Conservation (phyloP, 2,113 vertebrate genomes). For the Oncorhynchus nerka region DNA sequence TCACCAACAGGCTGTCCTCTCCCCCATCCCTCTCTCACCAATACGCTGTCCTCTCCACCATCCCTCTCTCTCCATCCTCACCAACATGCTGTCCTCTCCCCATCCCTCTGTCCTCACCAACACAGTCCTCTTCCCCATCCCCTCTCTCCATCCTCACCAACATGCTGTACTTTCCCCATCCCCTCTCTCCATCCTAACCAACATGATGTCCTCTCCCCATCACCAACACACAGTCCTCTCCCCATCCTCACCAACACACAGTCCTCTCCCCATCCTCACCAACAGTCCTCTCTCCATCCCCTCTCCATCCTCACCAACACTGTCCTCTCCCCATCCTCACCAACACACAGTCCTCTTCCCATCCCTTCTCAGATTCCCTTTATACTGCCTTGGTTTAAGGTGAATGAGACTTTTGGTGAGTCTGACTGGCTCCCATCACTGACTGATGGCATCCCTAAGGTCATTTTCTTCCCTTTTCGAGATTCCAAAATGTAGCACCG, state of each 20-base stretch:
- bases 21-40: neutral
- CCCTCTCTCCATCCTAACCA: too few species aligned
- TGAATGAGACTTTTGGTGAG: neutral
- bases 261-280: too few species aligned
- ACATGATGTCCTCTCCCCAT: too few species aligned
- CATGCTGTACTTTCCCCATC: too few species aligned
- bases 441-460: neutral
- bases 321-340: neutral
- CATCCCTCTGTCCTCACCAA: neutral
- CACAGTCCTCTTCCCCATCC: too few species aligned
- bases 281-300: neutral
- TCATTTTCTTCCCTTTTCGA: neutral
- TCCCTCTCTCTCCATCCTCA: neutral
- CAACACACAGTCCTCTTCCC: too few species aligned
- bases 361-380: too few species aligned
- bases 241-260: too few species aligned
- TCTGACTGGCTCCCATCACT: neutral
- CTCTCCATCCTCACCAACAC: too few species aligned
- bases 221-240: too few species aligned
- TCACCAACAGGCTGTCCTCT: too few species aligned
- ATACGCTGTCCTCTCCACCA: neutral
- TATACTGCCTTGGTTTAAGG: neutral
- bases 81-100: neutral
- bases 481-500: neutral
- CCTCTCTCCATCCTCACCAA: too few species aligned